A percentile compares a stretch with the other conserved stretches of the same genome.
Evolutionary conservation across 2,113 vertebrate genomes (phyloP).

Genomic region (Calidris pygmaea): DNA sequence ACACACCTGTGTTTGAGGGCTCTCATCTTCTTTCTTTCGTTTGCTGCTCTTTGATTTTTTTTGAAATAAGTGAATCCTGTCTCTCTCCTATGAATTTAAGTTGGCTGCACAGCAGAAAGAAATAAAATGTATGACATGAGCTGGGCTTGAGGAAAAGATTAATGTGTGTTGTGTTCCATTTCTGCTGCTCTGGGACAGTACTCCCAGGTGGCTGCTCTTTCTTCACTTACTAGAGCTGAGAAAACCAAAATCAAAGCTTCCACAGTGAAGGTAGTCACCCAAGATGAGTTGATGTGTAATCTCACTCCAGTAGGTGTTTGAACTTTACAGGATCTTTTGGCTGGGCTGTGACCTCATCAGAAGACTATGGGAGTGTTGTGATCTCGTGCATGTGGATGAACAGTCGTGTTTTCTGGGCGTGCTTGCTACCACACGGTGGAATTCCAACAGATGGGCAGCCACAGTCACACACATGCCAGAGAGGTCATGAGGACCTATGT

Average conservation of each 20-base stretch:
- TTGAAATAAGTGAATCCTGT: neutral
- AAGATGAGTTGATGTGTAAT: neutral
- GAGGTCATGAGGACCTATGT: neutral
- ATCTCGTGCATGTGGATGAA: neutral
- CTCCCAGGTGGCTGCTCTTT: neutral
- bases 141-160: neutral
- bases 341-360: constrained; percentile 31
- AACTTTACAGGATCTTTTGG: neutral
- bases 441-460: constrained; percentile 47
- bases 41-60: neutral
- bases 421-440: neutral
- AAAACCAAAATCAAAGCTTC: neutral
- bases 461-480: neutral
- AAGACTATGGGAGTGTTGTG: constrained; percentile 22
- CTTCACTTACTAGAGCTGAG: neutral
- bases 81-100: neutral
- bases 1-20: neutral
- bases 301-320: neutral
- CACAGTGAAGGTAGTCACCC: neutral
- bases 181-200: neutral
- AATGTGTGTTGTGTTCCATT: neutral
- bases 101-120: neutral
- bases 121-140: neutral
- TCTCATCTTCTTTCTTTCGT: neutral
- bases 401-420: neutral